Conservation (phyloP, 2,888 invertebrate genomes). For the Hyppa rectilinea region DNA sequence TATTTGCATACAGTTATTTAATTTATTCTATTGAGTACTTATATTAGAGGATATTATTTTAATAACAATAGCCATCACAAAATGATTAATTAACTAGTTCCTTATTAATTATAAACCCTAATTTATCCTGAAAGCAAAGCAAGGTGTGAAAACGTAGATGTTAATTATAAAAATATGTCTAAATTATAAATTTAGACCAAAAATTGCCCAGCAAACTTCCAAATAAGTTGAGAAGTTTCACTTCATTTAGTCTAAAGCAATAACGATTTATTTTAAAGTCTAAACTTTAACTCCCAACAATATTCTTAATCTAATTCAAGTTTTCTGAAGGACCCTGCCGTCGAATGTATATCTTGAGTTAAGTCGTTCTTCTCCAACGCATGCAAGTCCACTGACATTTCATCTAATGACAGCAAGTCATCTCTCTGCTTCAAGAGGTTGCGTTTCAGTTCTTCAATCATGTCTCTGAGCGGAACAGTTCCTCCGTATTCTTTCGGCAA, state of each 20-base stretch:
- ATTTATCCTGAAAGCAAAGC: slow-evolving; percentile 55
- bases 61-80: slow-evolving; percentile 61
- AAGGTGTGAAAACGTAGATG: slow-evolving; percentile 34
- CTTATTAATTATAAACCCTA: slow-evolving; percentile 38
- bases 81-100: slow-evolving; percentile 51
- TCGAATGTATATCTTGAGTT: slow-evolving; percentile 93
- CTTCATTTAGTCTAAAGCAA: slow-evolving; percentile 6
- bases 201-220: slow-evolving; percentile 18
- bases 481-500: slow-evolving; percentile 97
- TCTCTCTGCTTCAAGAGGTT: slow-evolving; percentile 92
- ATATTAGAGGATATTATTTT: slow-evolving; percentile 47
- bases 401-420: slow-evolving; percentile 93
- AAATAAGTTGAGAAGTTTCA: slow-evolving; percentile 1
- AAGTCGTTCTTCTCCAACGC: slow-evolving; percentile 91
- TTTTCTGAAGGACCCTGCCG: slow-evolving; percentile 96
- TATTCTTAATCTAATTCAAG: slow-evolving; percentile 93
- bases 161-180: slow-evolving; percentile 23
- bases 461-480: slow-evolving; percentile 94
- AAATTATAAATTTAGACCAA: slow-evolving; percentile 19
- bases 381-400: slow-evolving; percentile 94
- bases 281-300: slow-evolving; percentile 2
- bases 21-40: slow-evolving; percentile 49
- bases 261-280: slow-evolving; percentile 12
- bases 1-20: slow-evolving; percentile 57
- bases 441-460: slow-evolving; percentile 94